Conservation (phyloP, 1,140 invertebrate species). For the Bombus ignitus region DNA sequence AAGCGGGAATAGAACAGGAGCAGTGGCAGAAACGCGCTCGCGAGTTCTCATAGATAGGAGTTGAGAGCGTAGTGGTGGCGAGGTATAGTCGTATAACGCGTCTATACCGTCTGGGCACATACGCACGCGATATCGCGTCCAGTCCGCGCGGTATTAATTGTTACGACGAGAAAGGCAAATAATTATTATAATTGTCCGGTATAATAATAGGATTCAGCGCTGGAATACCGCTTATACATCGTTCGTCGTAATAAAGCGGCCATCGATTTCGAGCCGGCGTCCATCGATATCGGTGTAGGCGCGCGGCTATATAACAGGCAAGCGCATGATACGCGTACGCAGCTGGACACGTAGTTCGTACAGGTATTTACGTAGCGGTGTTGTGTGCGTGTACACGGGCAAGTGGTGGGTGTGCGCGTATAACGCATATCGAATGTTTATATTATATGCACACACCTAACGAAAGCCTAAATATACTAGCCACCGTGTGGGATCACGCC, state of each 20-base stretch:
- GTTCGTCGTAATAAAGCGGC: constrained; percentile 73
- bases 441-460: constrained; percentile 69
- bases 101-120: constrained; percentile 36
- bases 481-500: constrained; percentile 67
- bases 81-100: constrained; percentile 23
- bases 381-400: constrained; percentile 5
- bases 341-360: constrained; percentile 12
- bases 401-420: constrained; percentile 16
- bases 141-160: constrained; percentile 78
- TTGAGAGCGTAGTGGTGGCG: too few species aligned
- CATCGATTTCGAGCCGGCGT: constrained; percentile 74
- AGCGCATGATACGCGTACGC: constrained; percentile 19
- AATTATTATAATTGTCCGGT: constrained; percentile 82
- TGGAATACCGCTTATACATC: constrained; percentile 72
- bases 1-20: too few species aligned
- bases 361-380: constrained; percentile 52
- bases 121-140: constrained; percentile 65
- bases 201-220: constrained; percentile 78
- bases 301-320: constrained; percentile 22
- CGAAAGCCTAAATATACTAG: constrained; percentile 72
- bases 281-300: constrained; percentile 64
- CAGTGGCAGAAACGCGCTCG: background rate
- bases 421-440: constrained; percentile 68
- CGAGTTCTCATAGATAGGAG: background rate
- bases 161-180: constrained; percentile 81